These are phyloP conservation scores for Menidia menidia DNA, from an alignment of 2,797 vertebrate species.

Conservation along the genomic window DNA sequence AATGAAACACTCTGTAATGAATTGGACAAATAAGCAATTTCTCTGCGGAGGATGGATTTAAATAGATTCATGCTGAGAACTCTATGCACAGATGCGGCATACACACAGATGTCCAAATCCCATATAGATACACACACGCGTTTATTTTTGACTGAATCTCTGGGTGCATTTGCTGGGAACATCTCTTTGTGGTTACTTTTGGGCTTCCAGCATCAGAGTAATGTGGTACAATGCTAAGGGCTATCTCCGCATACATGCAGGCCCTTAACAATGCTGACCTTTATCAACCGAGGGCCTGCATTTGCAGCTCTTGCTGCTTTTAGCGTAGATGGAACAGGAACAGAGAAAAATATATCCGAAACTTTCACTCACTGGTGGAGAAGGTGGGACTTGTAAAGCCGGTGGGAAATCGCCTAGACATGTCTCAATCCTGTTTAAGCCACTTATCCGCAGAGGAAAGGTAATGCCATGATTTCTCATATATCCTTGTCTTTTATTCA, in stretches of 20 bases:
- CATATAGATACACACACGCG: not conserved
- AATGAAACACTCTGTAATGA: constrained; percentile 69
- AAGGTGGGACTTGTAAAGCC: constrained; percentile 23
- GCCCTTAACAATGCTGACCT: constrained; percentile 66
- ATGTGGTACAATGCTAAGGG: constrained; percentile 42
- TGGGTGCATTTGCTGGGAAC: constrained; percentile 26
- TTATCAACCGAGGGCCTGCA: constrained; percentile 48
- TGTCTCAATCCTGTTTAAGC: constrained; percentile 16
- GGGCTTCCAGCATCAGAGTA: constrained; percentile 10
- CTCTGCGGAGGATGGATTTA: constrained; percentile 69
- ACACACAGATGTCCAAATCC: constrained; percentile 17
- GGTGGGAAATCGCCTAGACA: constrained; percentile 35
- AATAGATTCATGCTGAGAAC: constrained; percentile 74
- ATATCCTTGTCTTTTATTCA: not conserved
- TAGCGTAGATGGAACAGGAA: constrained; percentile 19
- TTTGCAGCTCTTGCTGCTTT: constrained; percentile 51
- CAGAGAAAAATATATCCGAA: constrained; percentile 1
- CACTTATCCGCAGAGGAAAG: constrained; percentile 7
- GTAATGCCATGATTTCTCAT: constrained; percentile 31
- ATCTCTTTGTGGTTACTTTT: constrained; percentile 38
- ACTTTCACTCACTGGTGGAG: constrained; percentile 19
- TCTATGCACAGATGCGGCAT: constrained; percentile 19
- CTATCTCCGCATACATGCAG: constrained; percentile 40
- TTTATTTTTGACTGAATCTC: constrained; percentile 13
- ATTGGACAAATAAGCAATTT: constrained; percentile 83